Evolutionary conservation across 2,113 vertebrate genomes (phyloP).

Genomic region (Lasiurus borealis): DNA sequence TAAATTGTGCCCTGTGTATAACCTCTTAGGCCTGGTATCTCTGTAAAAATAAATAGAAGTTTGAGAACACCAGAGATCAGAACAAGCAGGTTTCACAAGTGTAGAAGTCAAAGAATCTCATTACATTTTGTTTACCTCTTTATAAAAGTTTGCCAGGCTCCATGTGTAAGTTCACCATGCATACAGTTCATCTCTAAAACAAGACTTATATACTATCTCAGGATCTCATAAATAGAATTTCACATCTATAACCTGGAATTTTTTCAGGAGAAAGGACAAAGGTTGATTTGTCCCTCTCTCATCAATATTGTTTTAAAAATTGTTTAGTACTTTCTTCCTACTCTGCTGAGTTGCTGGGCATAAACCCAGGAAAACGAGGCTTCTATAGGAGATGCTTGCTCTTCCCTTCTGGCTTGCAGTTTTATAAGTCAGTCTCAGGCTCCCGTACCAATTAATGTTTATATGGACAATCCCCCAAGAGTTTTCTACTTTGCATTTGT

Average conservation of each 20-base stretch:
- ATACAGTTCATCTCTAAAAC: slow-evolving; percentile 5
- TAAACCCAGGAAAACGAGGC: slow-evolving; percentile 39
- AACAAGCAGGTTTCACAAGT: slow-evolving; percentile 31
- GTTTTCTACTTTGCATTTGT: slow-evolving; percentile 11
- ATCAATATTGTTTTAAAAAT: not conserved
- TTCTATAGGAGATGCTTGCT: slow-evolving; percentile 13
- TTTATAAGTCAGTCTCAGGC: slow-evolving; percentile 55
- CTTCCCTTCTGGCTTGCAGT: slow-evolving; percentile 27
- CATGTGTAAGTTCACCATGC: not conserved
- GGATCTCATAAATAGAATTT: slow-evolving; percentile 35
- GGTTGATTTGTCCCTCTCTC: not conserved
- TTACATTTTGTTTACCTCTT: slow-evolving; percentile 36
- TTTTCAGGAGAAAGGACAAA: slow-evolving; percentile 11
- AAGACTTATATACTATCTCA: slow-evolving; percentile 16
- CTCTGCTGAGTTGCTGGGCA: slow-evolving; percentile 13
- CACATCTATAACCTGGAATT: slow-evolving; percentile 1
- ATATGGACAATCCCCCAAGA: not conserved
- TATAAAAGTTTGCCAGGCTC: not conserved
- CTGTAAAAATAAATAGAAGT: slow-evolving; percentile 41
- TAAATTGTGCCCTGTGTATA: not conserved
- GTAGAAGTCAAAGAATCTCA: not conserved
- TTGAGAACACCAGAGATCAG: slow-evolving; percentile 36
- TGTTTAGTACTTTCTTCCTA: slow-evolving; percentile 26
- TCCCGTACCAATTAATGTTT: slow-evolving; percentile 28
- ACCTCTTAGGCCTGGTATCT: not conserved